Evolutionary conservation across 2,888 invertebrate species (phyloP).

Genomic region (Caenorhabditis sinica): DNA sequence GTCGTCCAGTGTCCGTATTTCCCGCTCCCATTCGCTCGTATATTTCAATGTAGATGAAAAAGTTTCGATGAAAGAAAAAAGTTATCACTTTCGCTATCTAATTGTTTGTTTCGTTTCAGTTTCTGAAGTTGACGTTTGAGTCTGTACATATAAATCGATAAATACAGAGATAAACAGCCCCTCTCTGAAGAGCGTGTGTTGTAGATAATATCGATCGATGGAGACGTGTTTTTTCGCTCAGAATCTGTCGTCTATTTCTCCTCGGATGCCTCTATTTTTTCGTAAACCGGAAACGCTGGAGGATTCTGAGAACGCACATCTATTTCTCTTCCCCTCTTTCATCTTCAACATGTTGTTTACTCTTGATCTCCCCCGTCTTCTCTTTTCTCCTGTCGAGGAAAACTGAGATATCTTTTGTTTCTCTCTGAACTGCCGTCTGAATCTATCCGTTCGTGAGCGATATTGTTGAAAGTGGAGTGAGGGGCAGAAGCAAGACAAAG

Average conservation of each 20-base stretch:
- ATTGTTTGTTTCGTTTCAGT: not conserved
- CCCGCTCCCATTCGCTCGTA: not conserved
- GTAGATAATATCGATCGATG: no score
- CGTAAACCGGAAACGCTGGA: not conserved
- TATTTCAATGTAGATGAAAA: slow-evolving; percentile 2
- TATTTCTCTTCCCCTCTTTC: slow-evolving; percentile 8
- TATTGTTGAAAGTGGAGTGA: slow-evolving; percentile 1
- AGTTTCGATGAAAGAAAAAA: slow-evolving; percentile 6
- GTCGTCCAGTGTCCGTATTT: slow-evolving; percentile 2
- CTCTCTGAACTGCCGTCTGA: slow-evolving; percentile 9
- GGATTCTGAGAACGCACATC: slow-evolving; percentile 31
- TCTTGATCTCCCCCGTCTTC: slow-evolving; percentile 5
- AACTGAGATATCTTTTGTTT: slow-evolving; percentile 1
- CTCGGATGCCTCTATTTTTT: not conserved
- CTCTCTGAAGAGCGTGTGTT: no score
- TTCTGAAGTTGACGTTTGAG: not conserved
- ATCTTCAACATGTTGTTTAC: slow-evolving; percentile 25
- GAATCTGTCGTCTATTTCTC: slow-evolving; percentile 28
- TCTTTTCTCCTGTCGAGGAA: slow-evolving; percentile 12
- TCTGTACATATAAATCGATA: no score
- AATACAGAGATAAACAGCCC: no score
- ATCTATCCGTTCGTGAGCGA: slow-evolving; percentile 14
- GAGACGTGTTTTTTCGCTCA: no score
- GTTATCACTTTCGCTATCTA: not conserved
- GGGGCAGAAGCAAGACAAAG: not conserved